Base-by-base conservation (phyloP, 2,113 vertebrate genomes). In the Istiophorus platypterus region DNA sequence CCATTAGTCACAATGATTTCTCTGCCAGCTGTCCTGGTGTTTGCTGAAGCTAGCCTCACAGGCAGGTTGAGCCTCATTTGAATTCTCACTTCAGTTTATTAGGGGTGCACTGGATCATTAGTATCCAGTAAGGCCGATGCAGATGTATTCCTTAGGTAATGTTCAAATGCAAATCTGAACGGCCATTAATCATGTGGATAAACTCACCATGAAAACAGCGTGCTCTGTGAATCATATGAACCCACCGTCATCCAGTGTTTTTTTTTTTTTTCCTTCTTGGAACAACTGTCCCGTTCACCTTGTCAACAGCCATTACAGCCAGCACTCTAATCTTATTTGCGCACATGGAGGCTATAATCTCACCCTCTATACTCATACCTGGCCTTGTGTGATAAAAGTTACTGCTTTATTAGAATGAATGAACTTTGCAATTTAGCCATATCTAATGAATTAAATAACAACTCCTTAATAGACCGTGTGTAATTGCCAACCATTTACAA, bases 1-100 rank as follows among this genome's bases (percentile, higher is more conserved):
- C 87, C 91, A 91, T 94, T 92, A 92, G 90, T 93, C 92, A 92
- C 90, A 86, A 92, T 89, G 90, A 92, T 92, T 94, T 88, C 91
- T 92, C 91, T 87, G 93, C 90, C 86, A 89, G 89, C 91, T 89
- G 91, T 92, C 90, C 85, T 72, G 81, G 87, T 88, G 91, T 91
- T 90, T 93, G 90, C 89, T 85, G 89, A 84, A 93, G 87, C 82
- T 73, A 84, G 90, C 89, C 88, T 91, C 69, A 41, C 88, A 89
- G 89, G 91, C 87, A 87, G 87, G 86, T 88, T 81, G 87, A 83
- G 83, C 88, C 88, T 92, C 89, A 76, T 92, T 91, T 90, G 59
- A 89, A 88, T 87, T 85, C 85, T 91, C 82, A 82, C 88, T 90
- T 77, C 80, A 90, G 61, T 87, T 90, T 90, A 93, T 91, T 84